These are phyloP conservation scores for Hirtodrosophila alboralis DNA, from an alignment of 2,888 invertebrate species.

Conservation along the genomic window DNA sequence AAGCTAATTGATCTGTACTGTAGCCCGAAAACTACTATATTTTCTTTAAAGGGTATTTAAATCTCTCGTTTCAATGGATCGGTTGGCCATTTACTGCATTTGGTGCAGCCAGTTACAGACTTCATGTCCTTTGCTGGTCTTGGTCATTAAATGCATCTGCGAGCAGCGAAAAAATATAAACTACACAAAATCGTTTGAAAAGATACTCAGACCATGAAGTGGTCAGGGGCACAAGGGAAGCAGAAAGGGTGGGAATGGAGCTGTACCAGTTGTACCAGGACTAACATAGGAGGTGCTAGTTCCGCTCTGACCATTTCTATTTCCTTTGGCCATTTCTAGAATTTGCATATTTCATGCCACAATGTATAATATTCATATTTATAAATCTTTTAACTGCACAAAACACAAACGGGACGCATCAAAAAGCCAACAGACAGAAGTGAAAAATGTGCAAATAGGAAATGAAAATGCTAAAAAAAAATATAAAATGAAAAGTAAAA, in stretches of 20 bases:
- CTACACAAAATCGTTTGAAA: slow-evolving; percentile 47
- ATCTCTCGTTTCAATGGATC: slow-evolving; percentile 31
- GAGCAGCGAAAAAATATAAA: slow-evolving; percentile 17
- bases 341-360: slow-evolving; percentile 79
- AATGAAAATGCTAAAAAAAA: slow-evolving; percentile 62
- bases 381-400: slow-evolving; percentile 78
- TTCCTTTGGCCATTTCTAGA: slow-evolving; percentile 72
- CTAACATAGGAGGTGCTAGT: slow-evolving; percentile 50
- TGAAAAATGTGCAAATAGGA: slow-evolving; percentile 75
- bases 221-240: neutral
- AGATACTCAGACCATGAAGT: slow-evolving; percentile 38
- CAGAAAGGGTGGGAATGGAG: neutral
- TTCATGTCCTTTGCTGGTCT: slow-evolving; percentile 38
- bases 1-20: too few species aligned
- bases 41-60: slow-evolving; percentile 29
- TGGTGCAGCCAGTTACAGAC: slow-evolving; percentile 40
- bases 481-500: slow-evolving; percentile 14
- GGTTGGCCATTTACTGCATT: slow-evolving; percentile 67
- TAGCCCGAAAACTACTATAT: neutral
- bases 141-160: slow-evolving; percentile 75
- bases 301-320: slow-evolving; percentile 71
- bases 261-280: neutral
- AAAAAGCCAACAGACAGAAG: slow-evolving; percentile 72
- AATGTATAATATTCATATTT: slow-evolving; percentile 80
- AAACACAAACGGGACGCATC: slow-evolving; percentile 74